Percentiles rank a stretch among this genome's conserved stretches.
phyloP scores from a whole-genome alignment of 2,113 vertebrate species.

The Piaya cayana region DNA sequence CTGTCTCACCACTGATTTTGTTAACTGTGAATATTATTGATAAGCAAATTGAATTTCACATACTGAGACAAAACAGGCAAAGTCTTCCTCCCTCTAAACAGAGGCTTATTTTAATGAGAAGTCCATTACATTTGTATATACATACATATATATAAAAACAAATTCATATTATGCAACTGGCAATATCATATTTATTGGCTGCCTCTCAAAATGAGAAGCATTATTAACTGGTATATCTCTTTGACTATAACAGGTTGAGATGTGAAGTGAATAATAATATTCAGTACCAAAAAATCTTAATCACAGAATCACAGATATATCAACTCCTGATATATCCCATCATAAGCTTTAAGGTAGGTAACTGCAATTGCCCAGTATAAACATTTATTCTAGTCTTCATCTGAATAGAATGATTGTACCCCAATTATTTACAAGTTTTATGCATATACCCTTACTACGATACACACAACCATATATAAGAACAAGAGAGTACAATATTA shows the following conservation, averaged over 20 bases:
- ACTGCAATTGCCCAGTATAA: not conserved
- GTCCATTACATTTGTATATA: not conserved
- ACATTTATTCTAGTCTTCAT: not conserved
- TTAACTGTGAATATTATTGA: not conserved
- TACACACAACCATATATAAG: not conserved
- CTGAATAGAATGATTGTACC: not conserved
- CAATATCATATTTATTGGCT: not conserved
- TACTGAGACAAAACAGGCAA: not conserved
- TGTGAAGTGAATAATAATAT: not conserved
- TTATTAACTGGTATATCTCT: not conserved
- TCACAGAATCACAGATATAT: too few relatives aligned
- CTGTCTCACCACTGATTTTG: not conserved
- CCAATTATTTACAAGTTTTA: not conserved
- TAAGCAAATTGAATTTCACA: not conserved
- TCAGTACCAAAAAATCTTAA: not conserved
- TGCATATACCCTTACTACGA: not conserved
- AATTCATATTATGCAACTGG: not conserved
- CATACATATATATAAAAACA: not conserved
- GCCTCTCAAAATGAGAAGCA: not conserved
- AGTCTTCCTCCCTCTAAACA: not conserved
- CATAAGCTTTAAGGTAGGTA: not conserved
- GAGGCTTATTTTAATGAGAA: not conserved
- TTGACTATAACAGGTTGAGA: not conserved
- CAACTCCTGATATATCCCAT: not conserved
- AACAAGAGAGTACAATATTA: not conserved